phyloP scores from a whole-genome alignment of 2,888 invertebrate genomes.

The Tetheella fluctuosa region DNA sequence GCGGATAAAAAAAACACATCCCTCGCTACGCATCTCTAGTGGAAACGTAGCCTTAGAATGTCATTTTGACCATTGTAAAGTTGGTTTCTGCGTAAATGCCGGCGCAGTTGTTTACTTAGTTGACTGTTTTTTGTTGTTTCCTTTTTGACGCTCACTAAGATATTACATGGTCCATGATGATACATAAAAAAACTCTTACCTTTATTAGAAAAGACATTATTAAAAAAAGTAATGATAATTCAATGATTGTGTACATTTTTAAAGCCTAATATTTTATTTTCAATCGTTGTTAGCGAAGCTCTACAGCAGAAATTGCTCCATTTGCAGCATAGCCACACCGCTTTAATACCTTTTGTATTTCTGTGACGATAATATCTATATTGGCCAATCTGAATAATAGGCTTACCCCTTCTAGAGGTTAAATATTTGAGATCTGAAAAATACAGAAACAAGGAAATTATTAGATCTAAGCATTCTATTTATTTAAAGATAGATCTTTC shows the following conservation, averaged over 20 bases:
- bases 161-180: too few species aligned
- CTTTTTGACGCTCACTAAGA: too few species aligned
- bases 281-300: constrained; percentile 33
- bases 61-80: too few species aligned
- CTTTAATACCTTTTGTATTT: constrained; percentile 21
- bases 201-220: background rate
- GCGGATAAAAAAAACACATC: too few species aligned
- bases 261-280: constrained; percentile 30
- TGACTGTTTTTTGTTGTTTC: too few species aligned
- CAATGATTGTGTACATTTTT: background rate
- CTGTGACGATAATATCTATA: constrained; percentile 35
- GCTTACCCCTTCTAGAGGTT: constrained; percentile 35
- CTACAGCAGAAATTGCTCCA: constrained; percentile 29
- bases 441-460: background rate
- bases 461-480: background rate
- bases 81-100: too few species aligned
- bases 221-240: too few species aligned
- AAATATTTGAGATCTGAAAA: constrained; percentile 21
- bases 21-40: too few species aligned
- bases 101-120: too few species aligned
- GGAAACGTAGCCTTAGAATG: too few species aligned
- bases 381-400: constrained; percentile 33
- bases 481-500: background rate
- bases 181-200: too few species aligned
- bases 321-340: constrained; percentile 40